Percentiles rank a stretch among this genome's conserved stretches.
These are phyloP conservation scores for Aphidius colemani DNA, from an alignment of 2,888 invertebrate genomes.

Conservation along the genomic window DNA sequence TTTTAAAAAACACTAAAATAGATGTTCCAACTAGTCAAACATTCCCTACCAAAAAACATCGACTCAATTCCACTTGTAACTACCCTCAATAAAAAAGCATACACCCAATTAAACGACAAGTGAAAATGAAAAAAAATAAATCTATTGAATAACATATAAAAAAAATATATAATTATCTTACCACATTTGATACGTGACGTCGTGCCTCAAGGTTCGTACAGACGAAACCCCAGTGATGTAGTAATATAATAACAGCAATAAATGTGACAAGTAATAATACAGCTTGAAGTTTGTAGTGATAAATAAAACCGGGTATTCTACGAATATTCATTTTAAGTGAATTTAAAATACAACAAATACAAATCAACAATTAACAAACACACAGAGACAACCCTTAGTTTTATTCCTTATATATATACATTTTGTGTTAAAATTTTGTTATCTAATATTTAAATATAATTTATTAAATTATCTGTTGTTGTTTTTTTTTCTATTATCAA, in stretches of 20 bases:
- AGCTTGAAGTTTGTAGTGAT: conserved; percentile 49
- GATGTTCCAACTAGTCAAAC: no score
- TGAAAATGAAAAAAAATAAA: not conserved
- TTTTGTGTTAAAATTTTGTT: no score
- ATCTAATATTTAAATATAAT: no score
- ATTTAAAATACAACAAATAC: not conserved
- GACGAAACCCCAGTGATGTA: conserved; percentile 65
- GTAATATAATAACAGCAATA: conserved; percentile 59
- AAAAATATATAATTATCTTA: conserved; percentile 53
- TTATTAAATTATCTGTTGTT: no score
- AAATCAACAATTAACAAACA: not conserved
- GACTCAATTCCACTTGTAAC: no score
- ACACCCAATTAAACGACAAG: no score
- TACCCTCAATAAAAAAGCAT: no score
- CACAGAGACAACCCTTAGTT: not conserved
- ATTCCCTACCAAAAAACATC: no score
- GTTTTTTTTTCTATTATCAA: no score
- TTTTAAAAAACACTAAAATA: no score
- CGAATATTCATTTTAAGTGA: conserved; percentile 46
- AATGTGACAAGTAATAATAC: conserved; percentile 48
- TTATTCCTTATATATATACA: no score
- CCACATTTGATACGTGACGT: conserved; percentile 65
- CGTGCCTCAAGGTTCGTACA: conserved; percentile 67
- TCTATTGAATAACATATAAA: not conserved
- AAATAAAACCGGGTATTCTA: conserved; percentile 51